Conservation (phyloP, 2,113 vertebrate genomes). For the Nyctibius bracteatus region DNA sequence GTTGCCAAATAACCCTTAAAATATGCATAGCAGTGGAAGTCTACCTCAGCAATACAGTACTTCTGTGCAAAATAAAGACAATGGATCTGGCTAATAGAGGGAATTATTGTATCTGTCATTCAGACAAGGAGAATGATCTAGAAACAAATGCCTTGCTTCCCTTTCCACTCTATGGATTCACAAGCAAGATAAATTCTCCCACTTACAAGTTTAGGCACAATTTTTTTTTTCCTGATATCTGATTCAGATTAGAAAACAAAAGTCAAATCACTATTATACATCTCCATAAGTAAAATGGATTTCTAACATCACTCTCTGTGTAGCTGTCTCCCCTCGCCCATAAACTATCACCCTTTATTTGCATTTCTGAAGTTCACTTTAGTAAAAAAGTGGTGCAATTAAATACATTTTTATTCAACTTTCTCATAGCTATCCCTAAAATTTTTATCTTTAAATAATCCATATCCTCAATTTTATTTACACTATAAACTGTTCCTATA, state of each 20-base stretch:
- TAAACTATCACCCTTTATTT: conserved; percentile 57
- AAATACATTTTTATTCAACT: conserved; percentile 73
- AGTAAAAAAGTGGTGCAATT: conserved; percentile 63
- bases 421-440: conserved; percentile 69
- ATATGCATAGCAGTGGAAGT: conserved; percentile 80
- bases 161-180: conserved; percentile 61
- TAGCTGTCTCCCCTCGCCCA: not conserved
- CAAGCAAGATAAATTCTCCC: conserved; percentile 61
- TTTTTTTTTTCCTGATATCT: conserved; percentile 39
- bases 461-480: conserved; percentile 79
- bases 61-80: conserved; percentile 73
- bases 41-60: conserved; percentile 75
- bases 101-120: conserved; percentile 75
- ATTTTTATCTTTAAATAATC: conserved; percentile 82
- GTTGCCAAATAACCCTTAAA: conserved; percentile 87
- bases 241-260: conserved; percentile 63
- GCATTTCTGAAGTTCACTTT: conserved; percentile 73
- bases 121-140: conserved; percentile 68
- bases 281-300: conserved; percentile 67
- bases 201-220: conserved; percentile 49
- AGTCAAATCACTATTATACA: conserved; percentile 54
- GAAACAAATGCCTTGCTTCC: conserved; percentile 69
- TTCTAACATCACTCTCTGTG: conserved; percentile 61
- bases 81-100: conserved; percentile 74
- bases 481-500: conserved; percentile 78